Evolutionary conservation across 2,797 vertebrate species (phyloP), one percentile per base, ranked within the genome.

Genomic region (Diplodus puntazzo): DNA sequence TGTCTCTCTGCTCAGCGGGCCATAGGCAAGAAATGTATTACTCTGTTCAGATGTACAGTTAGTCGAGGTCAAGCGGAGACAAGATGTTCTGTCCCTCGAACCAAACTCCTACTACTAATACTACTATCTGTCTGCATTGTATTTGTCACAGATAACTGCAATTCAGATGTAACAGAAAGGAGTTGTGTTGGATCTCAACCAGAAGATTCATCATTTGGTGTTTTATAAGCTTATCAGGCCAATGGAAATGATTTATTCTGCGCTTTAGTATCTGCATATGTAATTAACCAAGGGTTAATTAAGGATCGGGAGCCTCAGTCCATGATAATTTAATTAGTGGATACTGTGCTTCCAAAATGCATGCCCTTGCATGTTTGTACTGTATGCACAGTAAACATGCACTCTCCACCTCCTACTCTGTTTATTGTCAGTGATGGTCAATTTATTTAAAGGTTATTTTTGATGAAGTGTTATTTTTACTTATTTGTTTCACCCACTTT

Each of bases 281-380:
- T 77, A 75, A 85, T 82, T 77, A 79, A 78, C 69, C 16, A 3
- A 20, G 25, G 59, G 59, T 78, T 85, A 69, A 87, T 87, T 80
- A 80, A 46, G 11, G 69, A 46, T 72, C 60, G 4, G 57, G 45
- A 70, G 64, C 54, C 48, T 68, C 18, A 43, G n/a, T 72, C 70
- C 53, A 34, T 54, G 48, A 46, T 84, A 50, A 79, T 75, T 77
- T 20, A 63, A 82, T 84, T 80, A 27, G 10, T 43, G 11, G 45
- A 34, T 63, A 48, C 23, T 65, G 14, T 13, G 75, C 58, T 60
- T 68, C 16, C 52, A 27, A 63, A 57, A 45, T 45, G 54, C 30
- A 43, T 20, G 2, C 30, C 34, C 10, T 25, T 62, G 20, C 25
- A 8, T 74, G 53, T 69, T 16, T 53, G 50, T 45, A 25, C 12